Conservation (phyloP, 2,797 vertebrate species). For the Malacoctenus gilli region DNA sequence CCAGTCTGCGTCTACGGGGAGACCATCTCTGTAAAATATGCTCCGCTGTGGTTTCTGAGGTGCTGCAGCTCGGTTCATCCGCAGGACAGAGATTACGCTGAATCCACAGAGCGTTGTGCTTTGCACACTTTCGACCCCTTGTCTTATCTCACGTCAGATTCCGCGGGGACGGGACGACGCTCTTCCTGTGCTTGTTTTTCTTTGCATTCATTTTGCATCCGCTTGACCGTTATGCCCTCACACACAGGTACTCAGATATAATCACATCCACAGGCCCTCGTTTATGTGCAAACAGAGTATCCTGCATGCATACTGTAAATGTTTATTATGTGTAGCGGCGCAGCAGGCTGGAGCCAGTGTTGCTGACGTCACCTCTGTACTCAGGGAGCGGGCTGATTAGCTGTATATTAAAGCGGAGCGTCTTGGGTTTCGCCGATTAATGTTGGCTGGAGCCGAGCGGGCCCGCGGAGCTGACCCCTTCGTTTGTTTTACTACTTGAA, state of each 20-base stretch:
- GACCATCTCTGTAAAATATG: conserved; percentile 42
- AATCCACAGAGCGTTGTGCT: conserved; percentile 27
- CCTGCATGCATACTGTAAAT: conserved; percentile 28
- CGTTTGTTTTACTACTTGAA: conserved; percentile 56
- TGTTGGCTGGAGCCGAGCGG: conserved; percentile 27
- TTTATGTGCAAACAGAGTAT: conserved; percentile 17
- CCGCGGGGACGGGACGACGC: conserved; percentile 3
- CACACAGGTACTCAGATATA: conserved; percentile 1
- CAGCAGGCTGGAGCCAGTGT: conserved; percentile 9
- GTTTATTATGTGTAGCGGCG: conserved; percentile 63
- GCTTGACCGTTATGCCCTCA: conserved; percentile 7
- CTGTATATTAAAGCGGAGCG: conserved; percentile 33
- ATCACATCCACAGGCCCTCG: conserved; percentile 18
- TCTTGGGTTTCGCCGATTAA: conserved; percentile 55
- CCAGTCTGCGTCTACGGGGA: conserved; percentile 42
- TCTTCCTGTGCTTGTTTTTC: conserved; percentile 31
- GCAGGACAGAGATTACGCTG: conserved; percentile 27
- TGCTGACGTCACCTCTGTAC: conserved; percentile 52
- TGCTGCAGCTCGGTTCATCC: conserved; percentile 23
- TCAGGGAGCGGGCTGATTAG: conserved; percentile 58
- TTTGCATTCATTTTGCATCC: conserved; percentile 14
- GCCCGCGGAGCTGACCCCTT: conserved; percentile 19
- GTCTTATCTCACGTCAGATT: conserved; percentile 14
- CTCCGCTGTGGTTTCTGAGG: conserved; percentile 29
- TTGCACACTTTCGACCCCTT: conserved; percentile 14